Percentiles rank a stretch among this genome's conserved stretches.
Conservation (phyloP, 2,113 vertebrate species). For the Mastomys natalensis region DNA sequence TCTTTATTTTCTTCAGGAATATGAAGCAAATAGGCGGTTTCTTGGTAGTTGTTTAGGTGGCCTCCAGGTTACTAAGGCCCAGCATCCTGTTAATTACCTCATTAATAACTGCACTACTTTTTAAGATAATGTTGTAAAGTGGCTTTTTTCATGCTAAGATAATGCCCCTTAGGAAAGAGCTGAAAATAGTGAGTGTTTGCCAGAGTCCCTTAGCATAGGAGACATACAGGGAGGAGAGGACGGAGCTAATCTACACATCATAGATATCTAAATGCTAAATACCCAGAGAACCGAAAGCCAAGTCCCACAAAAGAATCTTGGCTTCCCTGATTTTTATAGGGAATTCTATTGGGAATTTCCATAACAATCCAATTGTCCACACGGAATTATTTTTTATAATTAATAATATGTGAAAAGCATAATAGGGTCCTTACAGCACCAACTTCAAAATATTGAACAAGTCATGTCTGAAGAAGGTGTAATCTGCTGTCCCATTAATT, state of each 20-base stretch:
- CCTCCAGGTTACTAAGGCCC: neutral
- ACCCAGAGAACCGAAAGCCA: neutral
- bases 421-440: neutral
- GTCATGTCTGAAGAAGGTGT: neutral
- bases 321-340: neutral
- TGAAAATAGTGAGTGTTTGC: constrained; percentile 65
- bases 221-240: neutral
- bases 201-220: constrained; percentile 49
- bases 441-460: constrained; percentile 60
- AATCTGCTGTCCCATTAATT: neutral
- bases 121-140: constrained; percentile 54
- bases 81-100: constrained; percentile 11
- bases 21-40: neutral
- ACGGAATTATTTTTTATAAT: constrained; percentile 51
- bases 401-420: constrained; percentile 56
- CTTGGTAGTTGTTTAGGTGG: neutral
- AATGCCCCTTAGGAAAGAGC: constrained; percentile 35
- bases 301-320: neutral
- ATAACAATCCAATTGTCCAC: neutral
- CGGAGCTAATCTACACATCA: neutral
- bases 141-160: neutral
- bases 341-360: neutral
- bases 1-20: neutral
- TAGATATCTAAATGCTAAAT: constrained; percentile 54
- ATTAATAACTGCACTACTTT: constrained; percentile 45